phyloP scores from a whole-genome alignment of 1,140 invertebrate genomes.

The Calliopsis andreniformis region DNA sequence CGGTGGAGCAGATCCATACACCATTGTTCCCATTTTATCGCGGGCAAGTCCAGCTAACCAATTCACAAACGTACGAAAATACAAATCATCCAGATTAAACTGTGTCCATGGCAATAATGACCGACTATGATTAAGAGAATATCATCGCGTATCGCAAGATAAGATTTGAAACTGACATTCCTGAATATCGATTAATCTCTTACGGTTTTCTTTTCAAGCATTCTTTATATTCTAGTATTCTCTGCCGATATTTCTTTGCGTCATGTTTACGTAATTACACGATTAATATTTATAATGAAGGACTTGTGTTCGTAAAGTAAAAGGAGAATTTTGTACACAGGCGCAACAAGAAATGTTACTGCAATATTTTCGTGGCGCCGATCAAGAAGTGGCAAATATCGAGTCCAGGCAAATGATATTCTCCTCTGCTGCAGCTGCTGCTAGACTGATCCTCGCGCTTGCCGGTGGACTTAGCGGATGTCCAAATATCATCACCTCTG shows the following conservation, averaged over 20 bases:
- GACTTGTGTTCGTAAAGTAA: no score
- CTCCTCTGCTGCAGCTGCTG: conserved; percentile 65
- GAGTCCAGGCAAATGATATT: conserved; percentile 53
- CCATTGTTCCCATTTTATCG: conserved; percentile 72
- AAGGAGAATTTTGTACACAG: conserved; percentile 38
- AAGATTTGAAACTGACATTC: background rate
- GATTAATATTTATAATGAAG: background rate
- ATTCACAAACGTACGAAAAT: conserved; percentile 64
- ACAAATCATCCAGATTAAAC: background rate
- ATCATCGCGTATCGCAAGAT: background rate
- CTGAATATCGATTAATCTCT: background rate
- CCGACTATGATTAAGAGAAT: background rate
- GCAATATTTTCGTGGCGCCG: conserved; percentile 62
- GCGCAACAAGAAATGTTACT: conserved; percentile 61
- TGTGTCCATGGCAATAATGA: background rate
- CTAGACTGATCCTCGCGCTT: conserved; percentile 70
- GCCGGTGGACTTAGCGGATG: conserved; percentile 63
- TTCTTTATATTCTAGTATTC: background rate
- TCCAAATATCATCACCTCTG: conserved; percentile 59
- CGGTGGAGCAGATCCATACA: conserved; percentile 73
- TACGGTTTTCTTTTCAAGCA: background rate
- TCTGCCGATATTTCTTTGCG: background rate
- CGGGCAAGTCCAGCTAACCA: conserved; percentile 62
- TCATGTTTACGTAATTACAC: background rate
- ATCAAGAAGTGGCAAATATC: conserved; percentile 43